Evolutionary conservation across 2,113 vertebrate species (phyloP), one percentile per base, ranked within the genome.

Genomic region (Vireo altiloquus): DNA sequence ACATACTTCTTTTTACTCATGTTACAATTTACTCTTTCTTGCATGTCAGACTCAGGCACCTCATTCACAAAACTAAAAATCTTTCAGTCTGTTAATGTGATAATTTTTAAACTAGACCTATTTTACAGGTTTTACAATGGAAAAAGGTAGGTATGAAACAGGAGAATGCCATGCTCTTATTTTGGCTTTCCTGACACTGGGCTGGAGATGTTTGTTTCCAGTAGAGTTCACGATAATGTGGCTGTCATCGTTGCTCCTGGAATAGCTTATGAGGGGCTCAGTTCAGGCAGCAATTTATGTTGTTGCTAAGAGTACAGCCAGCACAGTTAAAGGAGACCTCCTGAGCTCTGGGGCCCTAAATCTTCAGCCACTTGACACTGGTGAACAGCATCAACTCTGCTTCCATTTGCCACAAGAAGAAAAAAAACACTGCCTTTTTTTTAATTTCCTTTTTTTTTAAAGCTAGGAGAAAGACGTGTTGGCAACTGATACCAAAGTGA

Each of bases 311-410:
- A 40, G 4, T n/a, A 28, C 11, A 64, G 6, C 31, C 66, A 96
- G 46, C 20, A 60, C 35, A 87, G 46, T 64, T 79, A 93, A 77
- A 93, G 57, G 42, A 92, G 83, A 82, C 69, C 72, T 92, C 37
- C 35, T 59, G 71, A 92, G 75, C 79, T 92, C 63, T 52, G 27
- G 25, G 52, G 37, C 69, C n/a, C 74, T 96, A 96, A 96, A 97
- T 96, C 86, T 96, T 83, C 79, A 83, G 25, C 69, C 27, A 42
- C 40, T 77, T 92, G 92, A 94, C 80, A 82, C 44, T 24, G 87
- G 65, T 39, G 70, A 96, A 82, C 70, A 87, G 27, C 52, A 83
- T 59, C 79, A 78, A 82, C 79, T 85, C 70, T 69, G 22, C 78
- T 95, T 81, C 77, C 44, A 64, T 92, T 92, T 93, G 88, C 56